Percentiles rank a stretch among this genome's conserved stretches.
Evolutionary conservation across 1,140 invertebrate species (phyloP).

Genomic region (Venustaconcha ellipsiformis): DNA sequence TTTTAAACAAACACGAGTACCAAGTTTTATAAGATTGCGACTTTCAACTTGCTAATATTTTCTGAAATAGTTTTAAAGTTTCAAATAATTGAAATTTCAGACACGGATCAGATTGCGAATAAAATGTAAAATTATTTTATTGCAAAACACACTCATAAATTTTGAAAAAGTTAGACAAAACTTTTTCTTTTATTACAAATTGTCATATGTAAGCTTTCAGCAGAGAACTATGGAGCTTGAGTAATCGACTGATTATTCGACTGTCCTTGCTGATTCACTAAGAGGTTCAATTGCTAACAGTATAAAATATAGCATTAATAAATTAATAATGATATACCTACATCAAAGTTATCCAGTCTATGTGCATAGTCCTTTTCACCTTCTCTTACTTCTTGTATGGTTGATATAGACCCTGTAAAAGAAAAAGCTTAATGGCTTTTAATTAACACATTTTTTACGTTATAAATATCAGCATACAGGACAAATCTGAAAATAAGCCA

Average conservation of each 20-base stretch:
- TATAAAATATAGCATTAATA: slow-evolving; percentile 1
- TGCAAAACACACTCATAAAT: background rate
- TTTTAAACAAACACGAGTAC: too few relatives aligned
- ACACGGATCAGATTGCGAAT: too few relatives aligned
- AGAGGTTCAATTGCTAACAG: background rate
- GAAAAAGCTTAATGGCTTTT: background rate
- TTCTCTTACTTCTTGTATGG: slow-evolving; percentile 57
- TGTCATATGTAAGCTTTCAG: background rate
- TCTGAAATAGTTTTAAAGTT: too few relatives aligned
- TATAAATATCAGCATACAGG: background rate
- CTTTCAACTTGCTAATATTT: too few relatives aligned
- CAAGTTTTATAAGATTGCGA: too few relatives aligned
- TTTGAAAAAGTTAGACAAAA: background rate
- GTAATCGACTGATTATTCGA: background rate
- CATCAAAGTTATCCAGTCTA: slow-evolving; percentile 53
- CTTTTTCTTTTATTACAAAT: background rate
- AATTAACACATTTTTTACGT: background rate
- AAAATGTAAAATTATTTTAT: too few relatives aligned
- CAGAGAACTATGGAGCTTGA: background rate
- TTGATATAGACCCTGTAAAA: slow-evolving; percentile 52
- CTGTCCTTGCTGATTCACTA: background rate
- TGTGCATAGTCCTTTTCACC: slow-evolving; percentile 63
- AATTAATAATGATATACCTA: slow-evolving; percentile 34
- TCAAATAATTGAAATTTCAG: too few relatives aligned
- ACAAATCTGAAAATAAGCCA: background rate